A percentile compares a stretch with the other conserved stretches of the same genome.
phyloP scores from a whole-genome alignment of 2,797 vertebrate species.

The Galagoides demidoff region DNA sequence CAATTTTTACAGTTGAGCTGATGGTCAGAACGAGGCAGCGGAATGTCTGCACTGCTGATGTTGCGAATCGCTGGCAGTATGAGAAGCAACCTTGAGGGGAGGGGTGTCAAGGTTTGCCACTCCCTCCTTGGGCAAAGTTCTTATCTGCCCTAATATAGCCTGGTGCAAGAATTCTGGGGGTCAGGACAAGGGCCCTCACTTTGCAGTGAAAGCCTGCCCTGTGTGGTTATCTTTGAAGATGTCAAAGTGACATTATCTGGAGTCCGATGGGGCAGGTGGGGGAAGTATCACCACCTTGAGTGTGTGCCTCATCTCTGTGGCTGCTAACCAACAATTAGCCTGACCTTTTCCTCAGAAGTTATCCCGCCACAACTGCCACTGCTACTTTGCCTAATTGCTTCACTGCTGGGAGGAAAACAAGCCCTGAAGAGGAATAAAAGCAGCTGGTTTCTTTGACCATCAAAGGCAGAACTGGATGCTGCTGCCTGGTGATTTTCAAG shows the following conservation, averaged over 20 bases:
- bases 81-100: neutral
- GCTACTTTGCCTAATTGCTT: constrained; percentile 66
- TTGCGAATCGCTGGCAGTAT: neutral
- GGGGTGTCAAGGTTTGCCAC: rapidly evolving
- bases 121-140: neutral
- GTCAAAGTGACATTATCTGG: neutral
- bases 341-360: constrained; percentile 64
- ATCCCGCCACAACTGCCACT: constrained; percentile 57
- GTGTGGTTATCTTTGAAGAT: constrained; percentile 19
- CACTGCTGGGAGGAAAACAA: constrained; percentile 45
- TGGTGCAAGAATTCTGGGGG: neutral
- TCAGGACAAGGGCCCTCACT: neutral
- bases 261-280: neutral
- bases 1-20: neutral
- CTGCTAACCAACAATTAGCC: constrained; percentile 54
- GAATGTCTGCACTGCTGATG: neutral
- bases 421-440: constrained; percentile 72
- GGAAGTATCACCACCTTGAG: neutral
- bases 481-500: constrained; percentile 71
- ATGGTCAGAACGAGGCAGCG: neutral
- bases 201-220: neutral
- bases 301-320: neutral
- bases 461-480: constrained; percentile 73
- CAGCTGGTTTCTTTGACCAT: constrained; percentile 77
- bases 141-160: neutral